Percentiles rank a stretch among this genome's conserved stretches.
phyloP scores from a whole-genome alignment of 2,888 invertebrate species.

The Trissonchulus latispiculum region DNA sequence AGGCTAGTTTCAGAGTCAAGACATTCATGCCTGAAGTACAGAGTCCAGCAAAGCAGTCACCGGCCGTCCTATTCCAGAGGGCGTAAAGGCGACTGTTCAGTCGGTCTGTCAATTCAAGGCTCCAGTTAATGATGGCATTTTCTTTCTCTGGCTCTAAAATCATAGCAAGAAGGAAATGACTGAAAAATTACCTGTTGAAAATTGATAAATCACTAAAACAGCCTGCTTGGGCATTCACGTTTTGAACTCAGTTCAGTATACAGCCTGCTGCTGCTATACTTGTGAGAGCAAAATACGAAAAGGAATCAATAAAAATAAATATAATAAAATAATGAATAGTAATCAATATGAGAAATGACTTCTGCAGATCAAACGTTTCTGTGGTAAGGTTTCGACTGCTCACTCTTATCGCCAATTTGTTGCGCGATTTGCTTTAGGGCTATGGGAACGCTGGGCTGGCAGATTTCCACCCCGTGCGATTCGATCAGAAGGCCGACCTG shows the following conservation, averaged over 20 bases:
- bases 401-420: conserved; percentile 85
- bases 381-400: no score
- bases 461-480: conserved; percentile 68
- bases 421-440: conserved; percentile 81
- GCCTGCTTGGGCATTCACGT: no score
- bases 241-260: no score
- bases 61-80: conserved; percentile 90
- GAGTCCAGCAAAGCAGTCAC: conserved; percentile 90
- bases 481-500: conserved; percentile 76
- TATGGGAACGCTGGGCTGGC: conserved; percentile 56
- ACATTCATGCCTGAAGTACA: conserved; percentile 67
- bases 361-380: no score
- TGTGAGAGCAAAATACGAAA: no score
- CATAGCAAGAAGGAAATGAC: no score
- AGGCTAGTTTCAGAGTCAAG: conserved; percentile 80
- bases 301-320: no score
- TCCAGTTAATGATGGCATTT: conserved; percentile 86
- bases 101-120: conserved; percentile 67
- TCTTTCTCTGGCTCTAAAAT: conserved; percentile 48
- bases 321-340: no score
- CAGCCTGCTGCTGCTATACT: no score
- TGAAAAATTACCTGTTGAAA: no score
- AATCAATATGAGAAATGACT: no score
- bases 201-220: no score
- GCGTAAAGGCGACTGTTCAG: conserved; percentile 74